A percentile compares a stretch with the other conserved stretches of the same genome.
Evolutionary conservation across 2,797 vertebrate genomes (phyloP).

Genomic region (Sebastes itinus): DNA sequence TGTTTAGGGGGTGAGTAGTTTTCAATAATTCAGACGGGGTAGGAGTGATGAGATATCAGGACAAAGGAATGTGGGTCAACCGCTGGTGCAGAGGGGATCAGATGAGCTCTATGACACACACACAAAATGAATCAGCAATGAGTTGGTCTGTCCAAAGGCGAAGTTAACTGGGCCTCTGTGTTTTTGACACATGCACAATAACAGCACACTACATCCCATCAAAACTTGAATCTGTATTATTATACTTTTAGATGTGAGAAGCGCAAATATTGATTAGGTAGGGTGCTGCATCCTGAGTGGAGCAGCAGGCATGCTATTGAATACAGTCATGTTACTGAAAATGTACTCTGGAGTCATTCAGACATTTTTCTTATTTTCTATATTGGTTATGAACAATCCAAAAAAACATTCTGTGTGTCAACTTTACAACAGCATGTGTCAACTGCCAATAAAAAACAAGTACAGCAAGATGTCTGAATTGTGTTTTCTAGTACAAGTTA

Average conservation of each 20-base stretch:
- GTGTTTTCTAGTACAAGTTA: not conserved
- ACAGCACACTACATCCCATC: not conserved
- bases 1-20: conserved; percentile 61
- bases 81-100: conserved; percentile 54
- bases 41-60: conserved; percentile 61
- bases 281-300: not conserved
- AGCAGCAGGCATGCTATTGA: not conserved
- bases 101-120: conserved; percentile 58
- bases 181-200: conserved; percentile 10
- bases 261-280: not conserved
- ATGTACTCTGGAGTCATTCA: not conserved
- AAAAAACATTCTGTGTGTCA: not conserved
- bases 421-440: not conserved
- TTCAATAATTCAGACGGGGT: conserved; percentile 73
- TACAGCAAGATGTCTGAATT: not conserved
- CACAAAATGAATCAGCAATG: conserved; percentile 41
- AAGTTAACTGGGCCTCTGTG: conserved; percentile 1
- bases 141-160: conserved; percentile 21
- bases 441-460: not conserved
- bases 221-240: not conserved
- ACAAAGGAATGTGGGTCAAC: conserved; percentile 77
- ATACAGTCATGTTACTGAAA: not conserved
- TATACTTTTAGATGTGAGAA: not conserved
- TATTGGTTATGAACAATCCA: not conserved
- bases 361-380: not conserved